Percentiles rank a stretch among this genome's conserved stretches.
Evolutionary conservation across 2,888 invertebrate genomes (phyloP).

Genomic region (Epistrophe eligans): DNA sequence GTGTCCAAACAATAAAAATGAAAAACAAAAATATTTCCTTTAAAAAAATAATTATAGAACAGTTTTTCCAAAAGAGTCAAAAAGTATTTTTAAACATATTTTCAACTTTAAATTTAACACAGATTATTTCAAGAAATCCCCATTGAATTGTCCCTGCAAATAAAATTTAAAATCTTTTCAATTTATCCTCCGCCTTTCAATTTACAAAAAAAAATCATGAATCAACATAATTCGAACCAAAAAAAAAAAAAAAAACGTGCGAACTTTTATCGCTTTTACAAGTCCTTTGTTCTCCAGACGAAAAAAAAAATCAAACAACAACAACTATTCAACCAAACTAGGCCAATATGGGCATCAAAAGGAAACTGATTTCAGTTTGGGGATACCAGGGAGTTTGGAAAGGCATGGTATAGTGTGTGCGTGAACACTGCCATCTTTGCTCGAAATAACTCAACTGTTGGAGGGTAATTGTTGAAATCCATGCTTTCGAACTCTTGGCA

Average conservation of each 20-base stretch:
- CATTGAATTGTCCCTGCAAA: not conserved
- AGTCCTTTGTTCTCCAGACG: slow-evolving; percentile 10
- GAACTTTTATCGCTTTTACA: slow-evolving; percentile 25
- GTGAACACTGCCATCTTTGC: slow-evolving; percentile 32
- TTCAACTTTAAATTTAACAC: not conserved
- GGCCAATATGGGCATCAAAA: slow-evolving; percentile 42
- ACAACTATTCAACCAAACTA: slow-evolving; percentile 42
- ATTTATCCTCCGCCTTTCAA: not conserved
- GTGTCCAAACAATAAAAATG: too few relatives aligned
- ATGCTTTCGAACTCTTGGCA: slow-evolving; percentile 44
- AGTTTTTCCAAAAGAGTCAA: not conserved
- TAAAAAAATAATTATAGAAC: too few relatives aligned
- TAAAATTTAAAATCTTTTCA: not conserved
- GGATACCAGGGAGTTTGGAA: not conserved
- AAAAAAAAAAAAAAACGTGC: not conserved
- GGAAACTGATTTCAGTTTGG: slow-evolving; percentile 4
- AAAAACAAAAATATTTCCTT: too few relatives aligned
- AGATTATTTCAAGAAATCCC: not conserved
- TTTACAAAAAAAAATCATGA: not conserved
- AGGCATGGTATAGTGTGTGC: not conserved
- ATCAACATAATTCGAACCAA: slow-evolving; percentile 2
- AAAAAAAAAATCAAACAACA: slow-evolving; percentile 18
- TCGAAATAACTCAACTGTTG: slow-evolving; percentile 63
- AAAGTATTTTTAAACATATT: not conserved
- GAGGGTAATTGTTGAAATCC: slow-evolving; percentile 46